Percentiles rank a stretch among this genome's conserved stretches.
Evolutionary conservation across 2,888 invertebrate genomes (phyloP).

Genomic region (Gymnocheta viridis): DNA sequence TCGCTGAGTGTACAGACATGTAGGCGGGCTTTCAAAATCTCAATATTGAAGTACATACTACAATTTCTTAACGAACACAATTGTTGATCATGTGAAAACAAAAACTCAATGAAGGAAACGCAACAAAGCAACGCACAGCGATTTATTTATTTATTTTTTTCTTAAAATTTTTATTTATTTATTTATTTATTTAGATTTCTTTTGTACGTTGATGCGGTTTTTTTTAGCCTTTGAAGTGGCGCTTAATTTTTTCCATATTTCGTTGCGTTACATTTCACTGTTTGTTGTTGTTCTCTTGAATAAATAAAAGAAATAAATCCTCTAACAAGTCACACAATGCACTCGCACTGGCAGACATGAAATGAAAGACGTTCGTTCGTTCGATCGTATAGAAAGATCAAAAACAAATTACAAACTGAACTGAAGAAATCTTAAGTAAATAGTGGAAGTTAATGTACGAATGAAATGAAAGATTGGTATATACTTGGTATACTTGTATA

Average conservation of each 20-base stretch:
- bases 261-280: conserved; percentile 28
- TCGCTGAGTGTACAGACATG: conserved; percentile 51
- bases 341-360: conserved; percentile 22
- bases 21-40: conserved; percentile 54
- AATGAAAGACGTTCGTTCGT: conserved; percentile 13
- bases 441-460: conserved; percentile 6
- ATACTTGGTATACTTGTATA: not conserved
- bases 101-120: not conserved
- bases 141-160: conserved; percentile 2
- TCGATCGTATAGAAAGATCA: conserved; percentile 21
- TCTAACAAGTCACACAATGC: conserved; percentile 51
- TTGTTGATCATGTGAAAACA: conserved; percentile 50
- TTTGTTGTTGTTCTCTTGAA: conserved; percentile 24
- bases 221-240: conserved; percentile 65
- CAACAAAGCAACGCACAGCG: conserved; percentile 26
- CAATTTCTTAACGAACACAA: conserved; percentile 26
- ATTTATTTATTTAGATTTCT: conserved; percentile 49
- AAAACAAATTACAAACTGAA: conserved; percentile 50
- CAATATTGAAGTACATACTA: conserved; percentile 39
- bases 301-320: conserved; percentile 29
- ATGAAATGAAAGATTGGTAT: conserved; percentile 14
- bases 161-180: not conserved
- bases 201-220: conserved; percentile 37
- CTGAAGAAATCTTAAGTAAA: conserved; percentile 45
- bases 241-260: conserved; percentile 60